Conservation (phyloP, 2,888 invertebrate species). For the Antheraea yamamai region DNA sequence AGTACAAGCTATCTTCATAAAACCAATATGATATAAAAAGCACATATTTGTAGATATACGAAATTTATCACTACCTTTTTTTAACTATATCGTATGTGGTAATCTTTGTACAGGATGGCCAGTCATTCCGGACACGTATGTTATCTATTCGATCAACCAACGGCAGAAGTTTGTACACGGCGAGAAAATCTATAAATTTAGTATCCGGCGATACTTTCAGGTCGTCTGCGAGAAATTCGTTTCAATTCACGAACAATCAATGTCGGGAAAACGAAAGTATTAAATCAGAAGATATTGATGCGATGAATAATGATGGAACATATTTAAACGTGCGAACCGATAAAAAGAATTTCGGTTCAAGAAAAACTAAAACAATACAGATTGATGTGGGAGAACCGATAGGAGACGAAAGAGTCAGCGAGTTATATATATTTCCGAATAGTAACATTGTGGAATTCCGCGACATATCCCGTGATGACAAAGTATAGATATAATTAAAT, state of each 20-base stretch:
- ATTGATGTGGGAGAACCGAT: constrained; percentile 53
- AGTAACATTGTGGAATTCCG: constrained; percentile 75
- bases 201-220: constrained; percentile 55
- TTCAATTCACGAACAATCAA: constrained; percentile 57
- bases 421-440: constrained; percentile 75
- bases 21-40: no score
- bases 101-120: constrained; percentile 64
- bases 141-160: constrained; percentile 73
- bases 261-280: constrained; percentile 57
- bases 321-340: constrained; percentile 34
- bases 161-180: constrained; percentile 63
- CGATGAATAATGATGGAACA: constrained; percentile 43
- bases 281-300: constrained; percentile 49
- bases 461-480: constrained; percentile 71
- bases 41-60: no score
- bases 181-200: constrained; percentile 65
- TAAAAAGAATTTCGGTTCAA: constrained; percentile 35
- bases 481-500: constrained; percentile 59
- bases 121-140: constrained; percentile 70
- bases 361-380: constrained; percentile 42
- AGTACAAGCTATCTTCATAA: neutral
- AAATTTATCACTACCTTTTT: neutral
- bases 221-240: constrained; percentile 54
- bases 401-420: constrained; percentile 70
- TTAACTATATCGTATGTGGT: neutral